phyloP scores from a whole-genome alignment of 92 coral and sea anemone genomes.

The Anthopleura xanthogrammica region DNA sequence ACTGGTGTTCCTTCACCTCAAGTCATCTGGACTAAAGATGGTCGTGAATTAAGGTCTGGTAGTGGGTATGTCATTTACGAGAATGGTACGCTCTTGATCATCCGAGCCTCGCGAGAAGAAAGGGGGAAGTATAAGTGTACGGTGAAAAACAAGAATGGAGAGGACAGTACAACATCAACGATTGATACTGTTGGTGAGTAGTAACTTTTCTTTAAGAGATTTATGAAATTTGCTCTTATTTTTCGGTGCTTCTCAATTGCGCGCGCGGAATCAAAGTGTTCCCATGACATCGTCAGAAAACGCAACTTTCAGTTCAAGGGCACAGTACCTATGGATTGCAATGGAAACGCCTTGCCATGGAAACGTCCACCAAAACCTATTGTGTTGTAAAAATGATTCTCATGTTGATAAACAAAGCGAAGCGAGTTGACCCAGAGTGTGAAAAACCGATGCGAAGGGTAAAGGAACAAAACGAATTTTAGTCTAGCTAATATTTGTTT shows the following conservation, averaged over 20 bases:
- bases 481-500: no score
- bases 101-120: neutral
- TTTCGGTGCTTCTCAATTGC: neutral
- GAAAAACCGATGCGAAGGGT: no score
- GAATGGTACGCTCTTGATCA: slow-evolving; percentile 40
- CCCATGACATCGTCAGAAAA: no score
- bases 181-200: slow-evolving; percentile 29
- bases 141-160: slow-evolving; percentile 26
- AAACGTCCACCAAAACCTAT: no score
- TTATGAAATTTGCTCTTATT: neutral
- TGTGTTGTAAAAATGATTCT: no score
- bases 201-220: neutral
- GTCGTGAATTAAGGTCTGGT: slow-evolving; percentile 19
- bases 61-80: slow-evolving; percentile 28
- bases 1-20: slow-evolving; percentile 43
- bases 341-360: no score
- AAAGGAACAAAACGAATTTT: no score
- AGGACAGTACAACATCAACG: slow-evolving; percentile 13
- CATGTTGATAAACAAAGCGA: no score
- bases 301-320: no score
- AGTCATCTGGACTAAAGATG: slow-evolving; percentile 51
- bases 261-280: no score
- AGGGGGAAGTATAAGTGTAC: slow-evolving; percentile 26
- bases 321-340: no score
- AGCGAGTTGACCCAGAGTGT: no score